Conservation (phyloP, 2,797 vertebrate species). For the Mionectes olivaceus region DNA sequence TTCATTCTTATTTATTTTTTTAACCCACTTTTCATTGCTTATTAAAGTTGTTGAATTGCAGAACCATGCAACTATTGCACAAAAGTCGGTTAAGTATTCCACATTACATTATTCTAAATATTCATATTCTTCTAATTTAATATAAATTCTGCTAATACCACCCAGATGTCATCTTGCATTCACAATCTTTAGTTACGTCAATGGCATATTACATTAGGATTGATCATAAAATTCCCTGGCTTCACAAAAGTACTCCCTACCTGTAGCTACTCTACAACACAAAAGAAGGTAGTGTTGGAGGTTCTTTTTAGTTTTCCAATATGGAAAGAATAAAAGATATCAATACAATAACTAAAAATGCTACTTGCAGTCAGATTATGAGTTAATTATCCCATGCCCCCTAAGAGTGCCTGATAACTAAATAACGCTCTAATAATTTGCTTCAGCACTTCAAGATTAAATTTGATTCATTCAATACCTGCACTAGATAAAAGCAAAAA, state of each 20-base stretch:
- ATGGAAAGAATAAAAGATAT: constrained; percentile 16
- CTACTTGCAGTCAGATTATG: neutral
- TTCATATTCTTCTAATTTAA: constrained; percentile 30
- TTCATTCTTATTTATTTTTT: constrained; percentile 11
- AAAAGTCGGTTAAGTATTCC: neutral
- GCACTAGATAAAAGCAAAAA: constrained; percentile 17
- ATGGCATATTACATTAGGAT: constrained; percentile 33
- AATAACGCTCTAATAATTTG: constrained; percentile 24
- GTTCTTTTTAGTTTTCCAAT: neutral
- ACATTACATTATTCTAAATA: constrained; percentile 21
- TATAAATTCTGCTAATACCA: constrained; percentile 28
- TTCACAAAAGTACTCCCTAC: constrained; percentile 5
- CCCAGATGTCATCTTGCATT: constrained; percentile 18
- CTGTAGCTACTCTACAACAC: neutral
- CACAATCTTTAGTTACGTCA: neutral
- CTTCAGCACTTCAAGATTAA: constrained; percentile 47
- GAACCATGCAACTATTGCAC: neutral
- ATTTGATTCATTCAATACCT: constrained; percentile 55
- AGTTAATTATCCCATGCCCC: constrained; percentile 37
- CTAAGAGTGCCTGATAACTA: constrained; percentile 25
- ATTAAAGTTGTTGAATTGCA: neutral
- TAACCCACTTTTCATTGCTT: neutral
- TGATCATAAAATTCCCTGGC: constrained; percentile 30
- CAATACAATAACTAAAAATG: constrained; percentile 27
- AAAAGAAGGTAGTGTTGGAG: neutral